These are phyloP conservation scores for Graphium colonna DNA, from an alignment of 2,888 invertebrate species.

Conservation along the genomic window DNA sequence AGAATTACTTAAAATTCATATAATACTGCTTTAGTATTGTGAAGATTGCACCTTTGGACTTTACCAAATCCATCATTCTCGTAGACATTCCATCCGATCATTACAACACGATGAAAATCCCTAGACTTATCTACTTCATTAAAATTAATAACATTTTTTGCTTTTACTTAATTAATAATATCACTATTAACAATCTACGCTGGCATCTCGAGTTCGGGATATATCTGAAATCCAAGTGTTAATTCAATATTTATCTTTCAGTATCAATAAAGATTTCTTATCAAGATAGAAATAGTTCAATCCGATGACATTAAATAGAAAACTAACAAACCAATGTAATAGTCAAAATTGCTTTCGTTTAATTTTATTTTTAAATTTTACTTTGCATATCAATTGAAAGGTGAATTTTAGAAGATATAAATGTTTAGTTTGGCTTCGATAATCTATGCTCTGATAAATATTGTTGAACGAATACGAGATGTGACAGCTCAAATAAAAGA, in stretches of 20 bases:
- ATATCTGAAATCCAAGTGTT: slow-evolving; percentile 6
- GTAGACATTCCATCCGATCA: slow-evolving; percentile 35
- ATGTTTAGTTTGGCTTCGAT: too few species aligned
- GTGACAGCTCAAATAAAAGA: slow-evolving; percentile 60
- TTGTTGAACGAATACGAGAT: slow-evolving; percentile 56
- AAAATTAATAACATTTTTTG: slow-evolving; percentile 75
- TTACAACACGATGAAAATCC: slow-evolving; percentile 71
- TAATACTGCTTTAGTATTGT: slow-evolving; percentile 60
- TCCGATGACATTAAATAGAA: too few species aligned
- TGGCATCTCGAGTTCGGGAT: slow-evolving; percentile 62
- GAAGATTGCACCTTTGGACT: slow-evolving; percentile 38
- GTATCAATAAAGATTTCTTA: too few species aligned
- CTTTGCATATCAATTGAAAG: too few species aligned
- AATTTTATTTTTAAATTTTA: too few species aligned
- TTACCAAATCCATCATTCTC: slow-evolving; percentile 38
- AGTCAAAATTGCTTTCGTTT: too few species aligned
- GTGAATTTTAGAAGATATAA: too few species aligned
- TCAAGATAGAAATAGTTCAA: too few species aligned
- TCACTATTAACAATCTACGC: slow-evolving; percentile 78
- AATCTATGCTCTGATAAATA: background rate
- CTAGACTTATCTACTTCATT: slow-evolving; percentile 69
- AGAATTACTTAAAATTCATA: slow-evolving; percentile 32
- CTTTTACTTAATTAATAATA: slow-evolving; percentile 72
- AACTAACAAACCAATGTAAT: too few species aligned
- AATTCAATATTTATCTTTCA: too few species aligned